These are phyloP conservation scores for Acanthococcus lagerstroemiae DNA, from an alignment of 2,888 invertebrate genomes.

Conservation along the genomic window DNA sequence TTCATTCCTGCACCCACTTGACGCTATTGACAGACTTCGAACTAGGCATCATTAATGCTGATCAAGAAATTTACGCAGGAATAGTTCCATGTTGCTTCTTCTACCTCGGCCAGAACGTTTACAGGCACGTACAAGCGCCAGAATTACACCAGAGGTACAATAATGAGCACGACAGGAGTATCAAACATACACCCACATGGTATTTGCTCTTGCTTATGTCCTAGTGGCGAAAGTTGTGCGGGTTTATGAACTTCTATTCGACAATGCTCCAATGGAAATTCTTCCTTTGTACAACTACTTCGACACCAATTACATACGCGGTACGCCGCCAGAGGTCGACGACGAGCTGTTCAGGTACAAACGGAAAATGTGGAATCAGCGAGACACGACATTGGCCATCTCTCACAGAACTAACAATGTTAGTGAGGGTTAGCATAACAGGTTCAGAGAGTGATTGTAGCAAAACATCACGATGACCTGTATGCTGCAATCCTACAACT, in stretches of 20 bases:
- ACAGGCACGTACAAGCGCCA: neutral
- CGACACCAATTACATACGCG: neutral
- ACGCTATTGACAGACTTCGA: neutral
- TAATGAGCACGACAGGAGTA: neutral
- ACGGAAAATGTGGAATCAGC: neutral
- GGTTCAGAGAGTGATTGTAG: neutral
- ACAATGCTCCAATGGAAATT: neutral
- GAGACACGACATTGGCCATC: neutral
- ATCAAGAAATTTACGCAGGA: neutral
- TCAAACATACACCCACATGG: neutral
- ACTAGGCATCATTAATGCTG: neutral
- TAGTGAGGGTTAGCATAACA: neutral
- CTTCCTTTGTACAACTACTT: neutral
- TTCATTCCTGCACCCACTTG: neutral
- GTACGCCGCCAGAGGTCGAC: neutral
- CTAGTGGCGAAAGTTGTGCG: neutral
- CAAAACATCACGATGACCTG: neutral
- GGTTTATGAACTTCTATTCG: neutral
- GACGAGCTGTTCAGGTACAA: neutral
- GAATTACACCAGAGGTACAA: neutral
- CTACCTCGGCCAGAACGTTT: neutral
- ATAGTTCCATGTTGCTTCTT: neutral
- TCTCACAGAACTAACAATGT: neutral
- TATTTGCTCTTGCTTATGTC: neutral
- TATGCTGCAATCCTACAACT: neutral